phyloP scores from a whole-genome alignment of 2,888 invertebrate genomes.

The Heliconius aoede region DNA sequence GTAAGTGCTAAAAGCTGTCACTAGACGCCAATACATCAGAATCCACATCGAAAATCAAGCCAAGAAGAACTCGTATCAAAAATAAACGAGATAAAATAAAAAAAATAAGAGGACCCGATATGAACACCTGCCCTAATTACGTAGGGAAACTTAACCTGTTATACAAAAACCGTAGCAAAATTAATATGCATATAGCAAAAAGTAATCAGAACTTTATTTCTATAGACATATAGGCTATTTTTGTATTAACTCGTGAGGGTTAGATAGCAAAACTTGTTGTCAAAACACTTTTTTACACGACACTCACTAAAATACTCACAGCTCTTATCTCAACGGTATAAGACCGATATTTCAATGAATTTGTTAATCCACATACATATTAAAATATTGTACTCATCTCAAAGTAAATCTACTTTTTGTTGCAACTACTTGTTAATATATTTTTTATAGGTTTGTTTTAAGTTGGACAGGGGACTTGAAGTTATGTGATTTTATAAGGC shows the following conservation, averaged over 20 bases:
- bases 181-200: conserved; percentile 12
- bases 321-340: neutral
- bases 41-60: conserved; percentile 27
- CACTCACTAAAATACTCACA: neutral
- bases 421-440: conserved; percentile 44
- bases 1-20: conserved; percentile 26
- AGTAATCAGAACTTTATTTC: conserved; percentile 8
- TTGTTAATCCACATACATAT: conserved; percentile 14
- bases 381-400: conserved; percentile 39
- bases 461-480: conserved; percentile 28
- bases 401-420: conserved; percentile 46
- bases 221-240: neutral
- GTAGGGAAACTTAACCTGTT: conserved; percentile 46
- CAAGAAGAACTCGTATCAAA: conserved; percentile 33
- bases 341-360: conserved; percentile 25
- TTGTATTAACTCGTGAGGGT: neutral
- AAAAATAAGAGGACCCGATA: conserved; percentile 43
- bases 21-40: conserved; percentile 17
- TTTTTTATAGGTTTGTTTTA: conserved; percentile 39
- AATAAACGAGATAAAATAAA: conserved; percentile 42
- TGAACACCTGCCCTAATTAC: conserved; percentile 51
- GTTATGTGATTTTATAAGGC: conserved; percentile 38
- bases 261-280: conserved; percentile 26
- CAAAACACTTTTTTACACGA: conserved; percentile 1
- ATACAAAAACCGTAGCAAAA: conserved; percentile 44